Evolutionary conservation across 30 jellyfish, hydroid and myxozoan genomes (phyloP), one percentile per base, ranked within the genome.

Genomic region (Turritopsis dohrnii): DNA sequence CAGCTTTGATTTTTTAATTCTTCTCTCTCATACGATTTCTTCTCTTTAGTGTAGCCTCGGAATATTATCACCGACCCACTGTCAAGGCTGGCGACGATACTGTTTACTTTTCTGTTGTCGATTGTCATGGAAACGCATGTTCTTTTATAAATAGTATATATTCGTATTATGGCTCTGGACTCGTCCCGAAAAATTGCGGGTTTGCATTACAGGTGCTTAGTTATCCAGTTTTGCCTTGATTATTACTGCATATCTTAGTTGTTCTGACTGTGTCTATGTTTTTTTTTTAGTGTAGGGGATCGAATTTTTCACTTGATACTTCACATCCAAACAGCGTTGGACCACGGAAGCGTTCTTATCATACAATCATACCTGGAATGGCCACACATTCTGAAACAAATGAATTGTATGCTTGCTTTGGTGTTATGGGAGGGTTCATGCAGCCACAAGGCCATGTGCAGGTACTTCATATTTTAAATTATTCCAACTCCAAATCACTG

Each of bases 361-460:
- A 93, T 79, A 93, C 98, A n/a, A 93, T 93, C 72, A 93, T 93
- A 80, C 98, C 98, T 23, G 98, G 92, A 53, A 93, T 93, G 98
- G 98, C 95, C 24, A 93, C 98, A 29, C 77, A 88, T 76, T 92
- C 88, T 4, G 89, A 82, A 16, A 93, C 89, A 7, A 76, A 83
- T 22, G 98, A 93, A 28, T 65, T 93, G 54, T 93, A 77, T 54
- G 94, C 96, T 17, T 74, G 98, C 81, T 93, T 93, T 85, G 98
- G 98, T 13, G 93, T 84, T 26, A 93, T 84, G 96, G 98, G 98
- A 21, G 98, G 95, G 19, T 88, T 87, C 88, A 93, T 93, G 98
- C 98, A 93, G 83, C 98, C 98, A 1, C 98, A 88, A 31, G 98
- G 98, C 29, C 98, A 93, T 71, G 93, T 93, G 9, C 98, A 93